Percentiles rank a stretch among this genome's conserved stretches.
Conservation (phyloP, 1,140 invertebrate species). For the Argopecten irradians region DNA sequence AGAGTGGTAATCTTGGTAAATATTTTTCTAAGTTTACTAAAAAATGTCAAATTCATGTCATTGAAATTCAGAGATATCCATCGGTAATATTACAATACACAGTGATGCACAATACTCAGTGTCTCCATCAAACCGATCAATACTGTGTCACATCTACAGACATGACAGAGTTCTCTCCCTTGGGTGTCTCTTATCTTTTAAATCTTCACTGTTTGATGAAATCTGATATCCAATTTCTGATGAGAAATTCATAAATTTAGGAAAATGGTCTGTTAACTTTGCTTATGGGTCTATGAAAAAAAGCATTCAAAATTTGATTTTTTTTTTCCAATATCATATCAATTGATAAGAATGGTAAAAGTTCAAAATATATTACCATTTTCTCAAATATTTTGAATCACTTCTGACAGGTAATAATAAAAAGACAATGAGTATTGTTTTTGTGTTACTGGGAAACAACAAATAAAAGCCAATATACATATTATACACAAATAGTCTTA, state of each 20-base stretch:
- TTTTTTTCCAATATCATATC: no score
- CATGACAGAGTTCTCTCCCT: background rate
- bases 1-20: no score
- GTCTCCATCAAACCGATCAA: background rate
- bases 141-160: background rate
- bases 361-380: background rate
- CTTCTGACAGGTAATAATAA: background rate
- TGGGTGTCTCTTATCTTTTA: background rate
- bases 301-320: background rate
- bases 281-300: background rate
- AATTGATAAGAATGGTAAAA: background rate
- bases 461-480: background rate
- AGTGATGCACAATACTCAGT: constrained; percentile 5
- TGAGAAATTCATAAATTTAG: no score
- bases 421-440: background rate
- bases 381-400: background rate
- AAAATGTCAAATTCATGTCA: background rate
- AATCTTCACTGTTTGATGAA: background rate
- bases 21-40: background rate
- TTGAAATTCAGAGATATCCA: background rate
- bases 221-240: background rate
- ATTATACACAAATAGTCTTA: constrained; percentile 10
- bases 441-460: background rate
- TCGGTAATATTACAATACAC: constrained; percentile 3
- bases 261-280: no score